Base-by-base conservation (phyloP, 1,140 invertebrate genomes). In the Philopotamus ludificatus region DNA sequence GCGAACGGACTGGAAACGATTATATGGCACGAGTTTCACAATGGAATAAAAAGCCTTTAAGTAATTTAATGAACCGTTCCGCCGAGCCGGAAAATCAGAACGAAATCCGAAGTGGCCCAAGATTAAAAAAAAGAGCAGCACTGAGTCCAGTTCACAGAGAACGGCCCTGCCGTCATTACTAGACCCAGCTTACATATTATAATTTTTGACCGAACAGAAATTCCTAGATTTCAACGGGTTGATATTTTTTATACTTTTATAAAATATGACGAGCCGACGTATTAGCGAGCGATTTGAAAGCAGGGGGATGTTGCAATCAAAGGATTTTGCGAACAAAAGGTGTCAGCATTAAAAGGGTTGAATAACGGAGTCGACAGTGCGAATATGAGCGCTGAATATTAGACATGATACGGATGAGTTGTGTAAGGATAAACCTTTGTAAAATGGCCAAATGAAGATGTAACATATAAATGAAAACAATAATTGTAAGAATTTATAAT, bases 41-140 rank as follows among this genome's bases (percentile, higher is more conserved):
- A 53, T 10, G 18, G 22, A 53, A 53, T 53, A 22, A 53, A 53
- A 53, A 53, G 50, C 50, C 23, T 53, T 53, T 53, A 53, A 53
- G 50, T 53, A 53, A 53, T 53, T 53, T 53, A 53, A 53, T 53
- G 50, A 53, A 53, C 22, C 23, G 20, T 53, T 53, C 3, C 9
- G 23, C 23, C 18, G 50, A 23, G 50, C 50, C 23, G 22, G 23
- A 53, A 53, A 53, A 53, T 53, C 22, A 22, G 28, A 20, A 23
- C 23, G n/a, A 1, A 22, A 53, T 25, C 18, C 22, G 18, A 15
- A 53, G 50, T 53, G 50, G 50, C 50, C 23, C 3, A 21, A 10
- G 50, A 53, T 34, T 34, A 34, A 34, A 34, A 34, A n/a, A n/a
- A n/a, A n/a, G 28, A 34, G 12, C 12, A 12, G 28, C 28, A 4